Base-by-base conservation (phyloP, 2,113 vertebrate species). In the Uria lomvia region DNA sequence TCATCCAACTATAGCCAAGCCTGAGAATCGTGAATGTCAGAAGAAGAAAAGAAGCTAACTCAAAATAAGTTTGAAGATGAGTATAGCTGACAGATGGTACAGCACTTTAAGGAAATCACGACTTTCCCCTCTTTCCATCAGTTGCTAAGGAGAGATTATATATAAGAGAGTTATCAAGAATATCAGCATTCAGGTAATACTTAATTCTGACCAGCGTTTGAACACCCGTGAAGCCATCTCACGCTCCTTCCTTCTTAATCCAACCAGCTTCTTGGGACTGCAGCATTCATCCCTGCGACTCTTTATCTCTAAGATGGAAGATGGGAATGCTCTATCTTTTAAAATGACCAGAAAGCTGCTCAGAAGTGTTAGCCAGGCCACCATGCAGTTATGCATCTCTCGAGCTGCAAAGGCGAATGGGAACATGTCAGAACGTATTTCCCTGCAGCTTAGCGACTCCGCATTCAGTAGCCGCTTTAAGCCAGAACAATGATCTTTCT, bases 71-170 rank as follows among this genome's bases (percentile, higher is more conserved):
- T 92, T 68, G 65, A 94, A 77, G 75, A 86, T 62, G 83, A 88
- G 63, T 67, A 58, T 68, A 66, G 56, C 86, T 84, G 92, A 92
- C 95, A 96, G 96, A 96, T 95, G 94, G 96, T 63, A 40, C 47
- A 68, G 91, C 91, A 67, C 75, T 93, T 93, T 21, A 84, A 90
- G 88, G 90, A 94, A 96, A 96, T 95, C 96, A 94, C 73, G 75
- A 96, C 75, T 96, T 88, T 90, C 47, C 72, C 30, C 86, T 88
- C 67, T 72, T 86, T 83, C 79, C 60, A 52, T 94, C 94, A 93
- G 96, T 94, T 96, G 88, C 96, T 90, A 96, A 93, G 90, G 68
- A 92, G 86, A 91, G 68, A 87, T 84, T 70, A 84, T 40, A 66
- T 77, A 43, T 71, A 52, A 80, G 32, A 88, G 9, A 81, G 47